Evolutionary conservation across 2,113 vertebrate genomes (phyloP).

Genomic region (Ardeotis arabs): DNA sequence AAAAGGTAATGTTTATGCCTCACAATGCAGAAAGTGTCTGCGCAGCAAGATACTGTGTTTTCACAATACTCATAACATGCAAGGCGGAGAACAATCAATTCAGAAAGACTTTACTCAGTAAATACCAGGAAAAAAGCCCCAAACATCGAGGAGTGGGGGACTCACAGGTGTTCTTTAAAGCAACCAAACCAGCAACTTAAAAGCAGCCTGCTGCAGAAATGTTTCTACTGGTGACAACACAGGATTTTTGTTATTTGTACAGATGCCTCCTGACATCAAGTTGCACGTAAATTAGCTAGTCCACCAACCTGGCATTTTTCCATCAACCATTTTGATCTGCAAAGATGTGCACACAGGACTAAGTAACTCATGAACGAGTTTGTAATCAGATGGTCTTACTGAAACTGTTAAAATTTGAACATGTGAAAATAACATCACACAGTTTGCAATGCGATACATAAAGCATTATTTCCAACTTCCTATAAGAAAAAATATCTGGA

Average conservation of each 20-base stretch:
- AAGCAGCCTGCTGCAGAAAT: not conserved
- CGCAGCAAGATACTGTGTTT: not conserved
- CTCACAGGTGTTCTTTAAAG: not conserved
- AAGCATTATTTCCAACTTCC: not conserved
- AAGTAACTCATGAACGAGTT: rapidly evolving
- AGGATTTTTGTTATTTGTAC: rapidly evolving
- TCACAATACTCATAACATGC: not conserved
- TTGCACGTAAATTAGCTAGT: not conserved
- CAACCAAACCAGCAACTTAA: not conserved
- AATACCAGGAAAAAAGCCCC: not conserved
- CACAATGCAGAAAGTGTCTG: not conserved
- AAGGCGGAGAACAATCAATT: not conserved
- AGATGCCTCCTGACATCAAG: not conserved
- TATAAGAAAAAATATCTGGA: not conserved
- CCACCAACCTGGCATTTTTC: rapidly evolving
- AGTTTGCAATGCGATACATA: not conserved
- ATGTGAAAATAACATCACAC: not conserved
- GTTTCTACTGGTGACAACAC: rapidly evolving
- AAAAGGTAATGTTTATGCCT: not conserved
- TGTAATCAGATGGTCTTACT: rapidly evolving
- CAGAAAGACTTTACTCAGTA: not conserved
- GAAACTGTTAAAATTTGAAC: not conserved
- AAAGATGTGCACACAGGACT: rapidly evolving
- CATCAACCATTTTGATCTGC: rapidly evolving
- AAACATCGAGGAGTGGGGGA: rapidly evolving